Base-by-base conservation (phyloP, 2,888 invertebrate species). In the Platycheirus albimanus region DNA sequence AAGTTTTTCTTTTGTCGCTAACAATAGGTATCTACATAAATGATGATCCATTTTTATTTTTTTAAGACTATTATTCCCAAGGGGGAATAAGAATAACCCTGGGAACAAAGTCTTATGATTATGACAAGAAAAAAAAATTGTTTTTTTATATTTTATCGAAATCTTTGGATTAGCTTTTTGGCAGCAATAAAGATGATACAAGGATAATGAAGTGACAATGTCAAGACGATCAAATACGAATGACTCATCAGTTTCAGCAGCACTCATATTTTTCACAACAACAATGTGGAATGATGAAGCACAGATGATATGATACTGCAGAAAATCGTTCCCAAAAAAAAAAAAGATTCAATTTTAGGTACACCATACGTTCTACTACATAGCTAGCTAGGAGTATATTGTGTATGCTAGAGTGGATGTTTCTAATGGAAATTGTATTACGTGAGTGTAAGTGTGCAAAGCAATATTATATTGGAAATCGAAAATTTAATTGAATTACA, bases 401-500 rank as follows among this genome's bases (percentile, higher is more conserved):
- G n/a, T n/a, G n/a, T n/a, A n/a, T n/a, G n/a, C n/a, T n/a, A n/a
- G n/a, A n/a, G 0, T 19, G 6, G 2, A 10, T 43, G 47, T 13
- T 41, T 24, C 20, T 45, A 33, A 20, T 7, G 41, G 7, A 52
- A 58, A 28, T 30, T 38, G 1, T 17, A 28, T 38, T 36, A 28
- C 8, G 1, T 8, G 28, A 15, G 24, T 36, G 24, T 24, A 1
- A 17, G 11, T 28, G 13, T 28, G 11, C 2, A 3, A 0, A 11
- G 11, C 28, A 17, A 51, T 58, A 52, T 3, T n/a, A 52, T 36
- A 1, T 19, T 54, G 13, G 5, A 13, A 13, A 54, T 38, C 3
- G 33, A 54, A 54, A 43, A 66, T 64, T 71, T 61, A 66, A 64
- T 76, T 66, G 66, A 71, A 66, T 67, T 81, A 66, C 58, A 80